Base-by-base conservation (phyloP, 2,888 invertebrate genomes). In the Netelia melanura region DNA sequence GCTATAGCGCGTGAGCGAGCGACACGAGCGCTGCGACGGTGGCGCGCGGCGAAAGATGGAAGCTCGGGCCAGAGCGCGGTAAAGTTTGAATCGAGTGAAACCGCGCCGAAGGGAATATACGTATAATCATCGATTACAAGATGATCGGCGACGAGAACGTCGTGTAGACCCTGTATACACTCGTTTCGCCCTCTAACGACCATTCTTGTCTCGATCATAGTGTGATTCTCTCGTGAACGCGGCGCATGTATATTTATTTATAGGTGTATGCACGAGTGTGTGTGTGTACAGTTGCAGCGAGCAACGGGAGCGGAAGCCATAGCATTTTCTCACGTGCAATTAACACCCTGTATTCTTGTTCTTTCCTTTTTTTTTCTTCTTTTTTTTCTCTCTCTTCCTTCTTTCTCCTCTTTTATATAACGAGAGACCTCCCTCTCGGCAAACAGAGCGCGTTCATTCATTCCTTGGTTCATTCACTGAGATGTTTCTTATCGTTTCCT, bases 261-360 rank as follows among this genome's bases (percentile, higher is more conserved):
- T 68, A 14, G 2, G 48, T 48, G 14, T 10, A 48, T 48, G 48
- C 14, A 3, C 48, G 3, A 48, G 48, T 14, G 14, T 11, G 58
- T 58, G 17, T 9, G 21, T 58, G n/a, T 56, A 58, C 58, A 21
- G 11, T 14, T 44, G 74, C 62, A 62, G 43, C 75, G 62, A 68
- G 30, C 70, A 77, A 70, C 77, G 70, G 78, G 84, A 88, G 85
- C 87, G 88, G 86, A 88, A 88, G 83, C 78, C 81, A 25, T 67
- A 44, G 65, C 56, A 65, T 87, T 86, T 87, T 88, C 87, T 83
- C 86, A 87, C 84, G 77, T 78, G 44, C 82, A 84, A 87, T 86
- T 85, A 85, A 79, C 85, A 82, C 78, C 75, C 81, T 75, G 78
- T 62, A 65, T 81, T 17, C 14, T 30, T 61, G 72, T 62, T 54